phyloP scores from a whole-genome alignment of 2,113 vertebrate species.

The Gymnocephalus cernua region DNA sequence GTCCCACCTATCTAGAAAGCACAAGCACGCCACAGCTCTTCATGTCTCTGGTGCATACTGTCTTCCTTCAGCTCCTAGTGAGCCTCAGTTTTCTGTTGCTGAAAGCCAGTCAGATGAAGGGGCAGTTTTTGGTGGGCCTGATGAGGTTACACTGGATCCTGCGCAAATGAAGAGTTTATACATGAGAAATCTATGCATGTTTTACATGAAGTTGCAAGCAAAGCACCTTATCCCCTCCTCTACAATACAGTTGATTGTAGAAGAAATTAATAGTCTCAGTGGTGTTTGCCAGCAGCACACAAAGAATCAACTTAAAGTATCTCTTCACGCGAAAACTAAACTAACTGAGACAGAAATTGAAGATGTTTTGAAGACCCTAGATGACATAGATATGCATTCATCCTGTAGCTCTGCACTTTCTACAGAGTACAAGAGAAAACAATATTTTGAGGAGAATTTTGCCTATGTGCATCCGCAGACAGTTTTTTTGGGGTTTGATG shows the following conservation, averaged over 20 bases:
- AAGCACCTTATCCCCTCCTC: conserved; percentile 3
- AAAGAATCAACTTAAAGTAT: not conserved
- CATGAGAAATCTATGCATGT: conserved; percentile 20
- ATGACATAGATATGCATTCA: too few relatives aligned
- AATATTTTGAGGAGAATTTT: too few relatives aligned
- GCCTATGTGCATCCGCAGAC: too few relatives aligned
- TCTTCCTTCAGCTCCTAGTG: not conserved
- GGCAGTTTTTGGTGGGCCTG: not conserved
- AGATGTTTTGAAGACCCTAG: too few relatives aligned
- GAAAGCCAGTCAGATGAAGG: conserved; percentile 19
- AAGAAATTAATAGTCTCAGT: conserved; percentile 1
- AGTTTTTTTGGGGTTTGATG: too few relatives aligned
- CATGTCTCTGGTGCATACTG: conserved; percentile 21
- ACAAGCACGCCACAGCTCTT: not conserved
- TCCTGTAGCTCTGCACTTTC: too few relatives aligned
- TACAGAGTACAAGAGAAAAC: too few relatives aligned
- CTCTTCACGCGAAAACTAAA: too few relatives aligned
- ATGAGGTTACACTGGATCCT: not conserved
- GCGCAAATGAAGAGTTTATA: conserved; percentile 2
- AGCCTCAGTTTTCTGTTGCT: not conserved
- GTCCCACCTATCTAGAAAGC: not conserved
- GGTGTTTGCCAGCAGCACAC: not conserved
- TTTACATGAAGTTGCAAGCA: not conserved
- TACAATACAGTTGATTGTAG: not conserved
- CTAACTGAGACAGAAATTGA: too few relatives aligned